Percentiles rank a stretch among this genome's conserved stretches.
Conservation (phyloP, 2,888 invertebrate species). For the Arctia plantaginis region DNA sequence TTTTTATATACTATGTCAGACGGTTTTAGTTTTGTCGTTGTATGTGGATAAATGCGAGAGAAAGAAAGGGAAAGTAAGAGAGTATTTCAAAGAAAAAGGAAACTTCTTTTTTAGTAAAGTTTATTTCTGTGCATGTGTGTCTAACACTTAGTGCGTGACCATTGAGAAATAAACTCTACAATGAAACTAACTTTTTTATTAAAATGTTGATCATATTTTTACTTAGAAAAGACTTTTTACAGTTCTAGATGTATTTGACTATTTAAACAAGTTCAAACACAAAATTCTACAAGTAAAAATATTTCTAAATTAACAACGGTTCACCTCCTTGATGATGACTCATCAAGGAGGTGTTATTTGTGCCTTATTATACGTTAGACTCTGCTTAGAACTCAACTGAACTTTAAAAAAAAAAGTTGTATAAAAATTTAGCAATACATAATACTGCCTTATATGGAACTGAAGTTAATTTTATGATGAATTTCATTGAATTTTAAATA, state of each 20-base stretch:
- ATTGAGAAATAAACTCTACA: no score
- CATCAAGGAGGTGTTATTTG: conserved; percentile 31
- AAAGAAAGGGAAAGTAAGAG: no score
- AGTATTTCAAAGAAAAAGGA: no score
- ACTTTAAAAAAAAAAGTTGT: conserved; percentile 4
- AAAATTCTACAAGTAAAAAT: background rate
- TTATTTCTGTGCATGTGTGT: no score
- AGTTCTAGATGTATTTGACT: conserved; percentile 20
- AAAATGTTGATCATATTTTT: no score
- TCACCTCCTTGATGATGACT: conserved; percentile 33
- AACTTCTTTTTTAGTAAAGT: no score
- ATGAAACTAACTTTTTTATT: no score
- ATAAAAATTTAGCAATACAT: conserved; percentile 15
- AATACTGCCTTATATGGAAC: conserved; percentile 1
- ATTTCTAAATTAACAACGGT: conserved; percentile 24
- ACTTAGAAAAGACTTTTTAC: no score
- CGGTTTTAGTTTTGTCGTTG: no score
- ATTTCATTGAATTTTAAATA: conserved; percentile 18
- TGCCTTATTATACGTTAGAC: conserved; percentile 26
- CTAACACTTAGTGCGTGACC: no score
- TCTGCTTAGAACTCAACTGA: conserved; percentile 25
- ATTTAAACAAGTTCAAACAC: background rate
- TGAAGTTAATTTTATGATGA: conserved; percentile 17
- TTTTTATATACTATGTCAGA: no score
- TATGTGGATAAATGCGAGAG: no score